Evolutionary conservation across 2,888 invertebrate genomes (phyloP).

Genomic region (Drosophila acutilabella): DNA sequence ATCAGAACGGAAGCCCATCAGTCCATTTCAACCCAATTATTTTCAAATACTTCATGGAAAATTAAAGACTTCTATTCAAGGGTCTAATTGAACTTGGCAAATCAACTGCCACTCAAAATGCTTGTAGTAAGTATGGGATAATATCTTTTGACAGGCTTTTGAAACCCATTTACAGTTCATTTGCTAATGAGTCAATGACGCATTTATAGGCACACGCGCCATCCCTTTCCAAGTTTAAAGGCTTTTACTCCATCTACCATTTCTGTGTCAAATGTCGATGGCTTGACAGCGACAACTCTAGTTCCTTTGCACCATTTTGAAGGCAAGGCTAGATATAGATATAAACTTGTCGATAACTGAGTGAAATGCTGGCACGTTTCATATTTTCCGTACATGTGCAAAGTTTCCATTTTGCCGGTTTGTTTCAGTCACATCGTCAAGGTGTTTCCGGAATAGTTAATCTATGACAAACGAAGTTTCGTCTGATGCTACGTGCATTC

Average conservation of each 20-base stretch:
- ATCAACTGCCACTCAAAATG: constrained; percentile 31
- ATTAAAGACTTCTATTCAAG: constrained; percentile 45
- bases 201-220: constrained; percentile 59
- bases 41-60: constrained; percentile 28
- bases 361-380: constrained; percentile 45
- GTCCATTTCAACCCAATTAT: constrained; percentile 33
- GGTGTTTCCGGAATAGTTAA: constrained; percentile 44
- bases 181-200: constrained; percentile 78
- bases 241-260: constrained; percentile 15
- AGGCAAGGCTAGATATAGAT: constrained; percentile 7
- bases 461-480: constrained; percentile 20
- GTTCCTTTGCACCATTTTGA: not conserved
- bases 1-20: not conserved
- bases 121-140: constrained; percentile 22
- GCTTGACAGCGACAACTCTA: constrained; percentile 31
- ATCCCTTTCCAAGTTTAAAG: constrained; percentile 18
- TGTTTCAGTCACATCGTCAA: constrained; percentile 23
- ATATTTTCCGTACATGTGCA: constrained; percentile 27
- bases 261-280: constrained; percentile 40
- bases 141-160: constrained; percentile 64
- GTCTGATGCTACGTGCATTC: constrained; percentile 22
- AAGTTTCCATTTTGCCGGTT: constrained; percentile 26
- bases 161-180: constrained; percentile 71
- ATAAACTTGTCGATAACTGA: constrained; percentile 33
- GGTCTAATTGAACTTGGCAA: constrained; percentile 46